A percentile compares a stretch with the other conserved stretches of the same genome.
Evolutionary conservation across 2,888 invertebrate genomes (phyloP).

Genomic region (Tribolium freemani): DNA sequence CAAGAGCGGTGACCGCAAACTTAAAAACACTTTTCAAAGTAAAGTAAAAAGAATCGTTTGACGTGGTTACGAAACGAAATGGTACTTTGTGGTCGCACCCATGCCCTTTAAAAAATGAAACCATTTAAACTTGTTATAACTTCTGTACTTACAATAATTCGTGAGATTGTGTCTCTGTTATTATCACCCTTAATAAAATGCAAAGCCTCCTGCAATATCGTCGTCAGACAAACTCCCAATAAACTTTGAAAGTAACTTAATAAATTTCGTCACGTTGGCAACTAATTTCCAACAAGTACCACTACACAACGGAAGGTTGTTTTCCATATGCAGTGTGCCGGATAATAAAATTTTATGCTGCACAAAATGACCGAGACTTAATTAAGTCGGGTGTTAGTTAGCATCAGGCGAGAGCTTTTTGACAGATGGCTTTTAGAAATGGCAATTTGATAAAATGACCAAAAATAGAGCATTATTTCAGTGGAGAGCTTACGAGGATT

Average conservation of each 20-base stretch:
- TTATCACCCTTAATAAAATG: too few relatives aligned
- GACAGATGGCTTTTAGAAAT: conserved; percentile 7
- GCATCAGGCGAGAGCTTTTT: conserved; percentile 1
- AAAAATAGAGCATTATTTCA: too few relatives aligned
- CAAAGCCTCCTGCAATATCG: conserved; percentile 5
- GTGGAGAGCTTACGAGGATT: too few relatives aligned
- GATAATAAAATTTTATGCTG: conserved; percentile 9
- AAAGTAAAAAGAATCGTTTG: too few relatives aligned
- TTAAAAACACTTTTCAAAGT: too few relatives aligned
- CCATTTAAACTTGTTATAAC: too few relatives aligned
- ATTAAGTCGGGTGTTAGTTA: conserved; percentile 8
- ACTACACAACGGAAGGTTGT: not conserved
- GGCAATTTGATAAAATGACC: not conserved
- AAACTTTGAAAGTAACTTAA: conserved; percentile 20
- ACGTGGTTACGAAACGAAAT: too few relatives aligned
- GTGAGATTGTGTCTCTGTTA: not conserved
- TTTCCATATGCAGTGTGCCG: conserved; percentile 3
- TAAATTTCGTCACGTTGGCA: conserved; percentile 21
- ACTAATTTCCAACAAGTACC: conserved; percentile 10
- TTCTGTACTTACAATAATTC: not conserved
- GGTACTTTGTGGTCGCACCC: too few relatives aligned
- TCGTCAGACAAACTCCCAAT: not conserved
- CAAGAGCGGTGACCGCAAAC: too few relatives aligned
- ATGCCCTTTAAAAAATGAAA: not conserved
- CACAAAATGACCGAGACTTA: conserved; percentile 7